A percentile compares a stretch with the other conserved stretches of the same genome.
phyloP scores from a whole-genome alignment of 2,888 invertebrate genomes.

The Tinea trinotella region DNA sequence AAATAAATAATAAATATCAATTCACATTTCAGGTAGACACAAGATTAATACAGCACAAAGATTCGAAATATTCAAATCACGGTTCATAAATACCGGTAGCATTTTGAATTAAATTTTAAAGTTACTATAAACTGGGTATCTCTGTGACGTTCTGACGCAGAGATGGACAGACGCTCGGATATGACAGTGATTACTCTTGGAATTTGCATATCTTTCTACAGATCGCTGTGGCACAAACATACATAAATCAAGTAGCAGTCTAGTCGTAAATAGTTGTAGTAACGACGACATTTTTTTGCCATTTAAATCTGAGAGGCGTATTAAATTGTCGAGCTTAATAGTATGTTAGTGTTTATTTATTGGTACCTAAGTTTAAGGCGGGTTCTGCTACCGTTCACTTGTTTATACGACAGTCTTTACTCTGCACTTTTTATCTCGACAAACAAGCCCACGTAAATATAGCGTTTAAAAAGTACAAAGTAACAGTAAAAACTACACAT shows the following conservation, averaged over 20 bases:
- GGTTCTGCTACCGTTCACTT: neutral
- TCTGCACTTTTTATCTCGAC: neutral
- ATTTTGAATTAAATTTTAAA: slow-evolving; percentile 15
- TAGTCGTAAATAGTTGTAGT: slow-evolving; percentile 21
- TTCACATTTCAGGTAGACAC: too few relatives aligned
- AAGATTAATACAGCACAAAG: neutral
- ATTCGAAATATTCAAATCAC: neutral
- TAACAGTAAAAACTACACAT: too few relatives aligned
- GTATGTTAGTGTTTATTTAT: slow-evolving; percentile 15
- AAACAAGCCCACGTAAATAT: neutral
- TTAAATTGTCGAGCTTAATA: slow-evolving; percentile 7
- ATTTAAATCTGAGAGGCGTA: slow-evolving; percentile 11
- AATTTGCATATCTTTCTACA: slow-evolving; percentile 27
- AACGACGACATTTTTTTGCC: slow-evolving; percentile 11
- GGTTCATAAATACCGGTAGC: slow-evolving; percentile 14
- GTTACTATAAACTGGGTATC: slow-evolving; percentile 9
- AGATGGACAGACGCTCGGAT: slow-evolving; percentile 19
- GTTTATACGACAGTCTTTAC: neutral
- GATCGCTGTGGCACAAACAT: neutral
- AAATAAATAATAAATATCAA: too few relatives aligned
- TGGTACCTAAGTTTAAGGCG: neutral
- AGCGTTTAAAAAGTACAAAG: too few relatives aligned
- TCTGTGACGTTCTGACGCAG: slow-evolving; percentile 16
- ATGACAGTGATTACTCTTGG: slow-evolving; percentile 33
- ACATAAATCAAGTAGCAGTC: slow-evolving; percentile 5